These are phyloP conservation scores for Drosophila tsacasi DNA, from an alignment of 1,140 invertebrate genomes.

Conservation along the genomic window DNA sequence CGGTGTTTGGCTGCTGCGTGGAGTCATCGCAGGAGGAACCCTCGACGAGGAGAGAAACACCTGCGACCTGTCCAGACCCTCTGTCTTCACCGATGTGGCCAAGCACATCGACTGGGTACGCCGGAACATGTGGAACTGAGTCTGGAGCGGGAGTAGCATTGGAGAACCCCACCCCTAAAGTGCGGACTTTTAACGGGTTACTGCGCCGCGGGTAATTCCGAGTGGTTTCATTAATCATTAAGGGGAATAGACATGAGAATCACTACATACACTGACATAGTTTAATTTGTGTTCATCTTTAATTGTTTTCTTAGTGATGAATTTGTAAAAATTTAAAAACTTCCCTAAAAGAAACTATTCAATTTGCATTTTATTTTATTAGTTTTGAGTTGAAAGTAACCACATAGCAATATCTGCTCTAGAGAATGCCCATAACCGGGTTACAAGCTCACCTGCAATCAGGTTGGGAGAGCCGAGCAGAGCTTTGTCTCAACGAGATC, in stretches of 20 bases:
- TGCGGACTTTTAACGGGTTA: background rate
- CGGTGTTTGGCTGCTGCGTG: conserved; percentile 71
- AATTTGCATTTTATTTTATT: background rate
- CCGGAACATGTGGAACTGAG: conserved; percentile 64
- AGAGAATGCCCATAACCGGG: background rate
- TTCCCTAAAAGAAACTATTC: too few species aligned
- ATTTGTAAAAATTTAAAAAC: background rate
- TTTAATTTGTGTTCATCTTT: background rate
- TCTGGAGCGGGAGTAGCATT: background rate
- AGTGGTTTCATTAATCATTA: conserved; percentile 36
- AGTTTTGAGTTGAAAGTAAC: background rate
- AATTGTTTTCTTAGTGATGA: background rate
- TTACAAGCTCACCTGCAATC: conserved; percentile 1
- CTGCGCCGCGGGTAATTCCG: conserved; percentile 25
- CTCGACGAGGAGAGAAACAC: conserved; percentile 12
- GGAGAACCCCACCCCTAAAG: conserved; percentile 10
- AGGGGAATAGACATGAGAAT: conserved; percentile 5
- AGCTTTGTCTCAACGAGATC: background rate
- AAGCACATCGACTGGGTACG: conserved; percentile 79
- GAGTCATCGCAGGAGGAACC: conserved; percentile 61
- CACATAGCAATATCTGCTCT: too few species aligned
- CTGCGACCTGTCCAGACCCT: conserved; percentile 73
- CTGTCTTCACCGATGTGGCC: conserved; percentile 79
- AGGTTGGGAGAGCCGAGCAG: conserved; percentile 16
- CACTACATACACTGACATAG: conserved; percentile 1